phyloP scores from a whole-genome alignment of 1,140 invertebrate species.

The Nasonia vitripennis region DNA sequence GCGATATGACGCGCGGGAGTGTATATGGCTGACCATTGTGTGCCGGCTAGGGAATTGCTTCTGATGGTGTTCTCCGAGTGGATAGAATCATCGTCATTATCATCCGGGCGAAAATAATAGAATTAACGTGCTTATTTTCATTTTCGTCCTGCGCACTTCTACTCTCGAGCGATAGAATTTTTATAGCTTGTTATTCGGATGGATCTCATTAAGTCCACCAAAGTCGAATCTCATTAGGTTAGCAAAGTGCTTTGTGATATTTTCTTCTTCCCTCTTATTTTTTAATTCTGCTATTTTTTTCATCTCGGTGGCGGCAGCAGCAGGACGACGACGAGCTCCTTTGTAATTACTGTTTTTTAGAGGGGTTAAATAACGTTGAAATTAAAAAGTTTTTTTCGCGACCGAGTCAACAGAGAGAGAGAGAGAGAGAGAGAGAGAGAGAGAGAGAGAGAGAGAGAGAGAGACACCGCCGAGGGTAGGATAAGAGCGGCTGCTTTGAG shows the following conservation, averaged over 20 bases:
- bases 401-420: background rate
- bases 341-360: constrained; percentile 45
- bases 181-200: constrained; percentile 37
- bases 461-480: background rate
- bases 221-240: constrained; percentile 42
- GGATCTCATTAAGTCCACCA: constrained; percentile 39
- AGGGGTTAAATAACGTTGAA: constrained; percentile 35
- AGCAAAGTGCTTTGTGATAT: constrained; percentile 38
- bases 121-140: background rate
- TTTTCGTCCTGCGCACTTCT: background rate
- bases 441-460: too few species aligned
- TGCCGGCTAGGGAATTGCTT: background rate
- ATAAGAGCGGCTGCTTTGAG: constrained; percentile 1
- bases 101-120: too few species aligned
- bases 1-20: background rate
- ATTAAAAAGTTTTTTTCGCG: constrained; percentile 37
- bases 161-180: constrained; percentile 23
- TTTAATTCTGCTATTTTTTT: background rate
- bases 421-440: background rate
- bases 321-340: background rate
- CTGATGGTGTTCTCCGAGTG: background rate
- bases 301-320: background rate
- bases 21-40: background rate
- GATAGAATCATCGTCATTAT: background rate
- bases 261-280: constrained; percentile 15